Conservation (phyloP, 2,797 vertebrate species). For the Labeo calbasu region DNA sequence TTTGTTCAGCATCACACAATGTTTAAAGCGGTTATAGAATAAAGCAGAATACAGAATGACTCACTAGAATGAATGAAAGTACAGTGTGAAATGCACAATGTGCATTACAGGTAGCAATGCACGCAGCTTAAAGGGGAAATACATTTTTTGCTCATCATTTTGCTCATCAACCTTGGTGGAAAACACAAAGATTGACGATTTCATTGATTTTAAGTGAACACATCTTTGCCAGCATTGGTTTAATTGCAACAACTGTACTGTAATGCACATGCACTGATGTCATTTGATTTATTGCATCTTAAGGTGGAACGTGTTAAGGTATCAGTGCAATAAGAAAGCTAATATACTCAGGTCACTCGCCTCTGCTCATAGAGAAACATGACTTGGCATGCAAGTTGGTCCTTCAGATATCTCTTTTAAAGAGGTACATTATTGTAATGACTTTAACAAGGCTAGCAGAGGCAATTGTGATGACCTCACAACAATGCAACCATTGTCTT, state of each 20-base stretch:
- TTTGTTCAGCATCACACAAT: neutral
- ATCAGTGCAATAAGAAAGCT: neutral
- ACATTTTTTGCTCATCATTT: neutral
- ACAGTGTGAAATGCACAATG: neutral
- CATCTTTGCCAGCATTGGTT: neutral
- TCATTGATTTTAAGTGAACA: neutral
- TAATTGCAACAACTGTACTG: constrained; percentile 13
- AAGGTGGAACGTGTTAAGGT: constrained; percentile 11
- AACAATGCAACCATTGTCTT: constrained; percentile 15
- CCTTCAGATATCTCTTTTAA: neutral
- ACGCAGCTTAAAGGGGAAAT: neutral
- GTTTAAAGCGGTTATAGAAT: neutral
- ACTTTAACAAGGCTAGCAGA: constrained; percentile 12
- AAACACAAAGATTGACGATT: neutral
- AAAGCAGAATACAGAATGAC: constrained; percentile 9
- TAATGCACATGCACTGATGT: constrained; percentile 21
- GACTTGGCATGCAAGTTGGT: constrained; percentile 12
- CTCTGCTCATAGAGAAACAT: neutral
- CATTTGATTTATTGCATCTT: constrained; percentile 19
- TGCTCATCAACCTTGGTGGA: neutral
- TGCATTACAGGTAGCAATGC: constrained; percentile 6
- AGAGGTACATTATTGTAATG: constrained; percentile 7
- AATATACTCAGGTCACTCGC: neutral
- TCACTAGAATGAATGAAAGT: constrained; percentile 2
- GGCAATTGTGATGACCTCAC: constrained; percentile 10